These are phyloP conservation scores for Charanyca ferruginea DNA, from an alignment of 2,888 invertebrate species.

Conservation along the genomic window DNA sequence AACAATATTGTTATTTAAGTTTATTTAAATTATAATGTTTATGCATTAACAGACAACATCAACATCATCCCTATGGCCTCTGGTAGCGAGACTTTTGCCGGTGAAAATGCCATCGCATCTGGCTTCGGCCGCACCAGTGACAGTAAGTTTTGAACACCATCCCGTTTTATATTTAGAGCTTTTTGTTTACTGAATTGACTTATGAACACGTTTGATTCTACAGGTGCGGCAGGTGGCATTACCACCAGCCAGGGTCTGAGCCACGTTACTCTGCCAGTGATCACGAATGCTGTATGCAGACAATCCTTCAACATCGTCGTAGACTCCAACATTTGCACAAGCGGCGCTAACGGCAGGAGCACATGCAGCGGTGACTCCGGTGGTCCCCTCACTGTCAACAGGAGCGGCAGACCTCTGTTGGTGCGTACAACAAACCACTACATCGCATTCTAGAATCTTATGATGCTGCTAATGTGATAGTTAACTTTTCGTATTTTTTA, in stretches of 20 bases:
- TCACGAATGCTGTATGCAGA: conserved; percentile 34
- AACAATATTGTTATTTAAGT: too few species aligned
- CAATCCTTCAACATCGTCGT: conserved; percentile 45
- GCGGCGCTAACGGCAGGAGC: conserved; percentile 65
- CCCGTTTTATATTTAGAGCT: too few species aligned
- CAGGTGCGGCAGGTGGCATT: conserved; percentile 17
- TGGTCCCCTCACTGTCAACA: conserved; percentile 67
- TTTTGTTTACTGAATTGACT: not conserved
- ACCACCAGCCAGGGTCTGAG: conserved; percentile 20
- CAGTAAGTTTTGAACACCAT: too few species aligned
- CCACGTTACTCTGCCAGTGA: conserved; percentile 39
- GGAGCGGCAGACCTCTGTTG: conserved; percentile 59
- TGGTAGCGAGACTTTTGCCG: conserved; percentile 68
- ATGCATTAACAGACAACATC: conserved; percentile 68
- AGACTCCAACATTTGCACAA: conserved; percentile 70
- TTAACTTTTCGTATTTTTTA: too few species aligned
- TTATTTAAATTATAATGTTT: too few species aligned
- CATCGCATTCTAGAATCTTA: not conserved
- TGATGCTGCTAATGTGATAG: not conserved
- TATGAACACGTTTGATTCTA: not conserved
- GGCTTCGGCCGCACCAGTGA: conserved; percentile 74
- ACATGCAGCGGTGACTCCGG: conserved; percentile 74
- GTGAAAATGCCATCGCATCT: conserved; percentile 72
- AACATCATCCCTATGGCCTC: too few species aligned
- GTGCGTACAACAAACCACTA: conserved; percentile 51